Conservation (phyloP, 2,888 invertebrate species). For the Pandemis cinnamomeana region DNA sequence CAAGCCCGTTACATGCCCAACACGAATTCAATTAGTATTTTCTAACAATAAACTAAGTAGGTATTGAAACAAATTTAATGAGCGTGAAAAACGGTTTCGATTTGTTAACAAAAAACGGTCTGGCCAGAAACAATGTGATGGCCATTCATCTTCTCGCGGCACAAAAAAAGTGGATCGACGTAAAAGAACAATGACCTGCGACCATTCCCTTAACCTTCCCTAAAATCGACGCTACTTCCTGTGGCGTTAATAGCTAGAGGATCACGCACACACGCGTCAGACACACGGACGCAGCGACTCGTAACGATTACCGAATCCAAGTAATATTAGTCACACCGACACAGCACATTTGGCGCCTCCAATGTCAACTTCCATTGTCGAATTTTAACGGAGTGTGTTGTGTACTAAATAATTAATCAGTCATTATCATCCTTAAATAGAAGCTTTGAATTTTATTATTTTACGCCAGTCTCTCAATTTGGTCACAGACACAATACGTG, state of each 20-base stretch:
- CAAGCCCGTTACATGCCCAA: background rate
- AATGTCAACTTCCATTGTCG: constrained; percentile 6
- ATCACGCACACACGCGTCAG: constrained; percentile 60
- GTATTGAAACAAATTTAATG: constrained; percentile 19
- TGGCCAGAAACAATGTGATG: constrained; percentile 60
- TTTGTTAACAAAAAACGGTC: constrained; percentile 57
- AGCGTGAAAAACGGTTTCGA: constrained; percentile 29
- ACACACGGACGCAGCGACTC: constrained; percentile 41
- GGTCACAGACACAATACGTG: constrained; percentile 10
- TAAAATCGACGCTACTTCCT: constrained; percentile 81
- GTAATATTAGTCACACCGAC: constrained; percentile 23
- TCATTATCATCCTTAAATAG: constrained; percentile 11
- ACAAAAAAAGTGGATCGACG: constrained; percentile 68
- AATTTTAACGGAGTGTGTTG: constrained; percentile 5
- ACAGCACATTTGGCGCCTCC: constrained; percentile 17
- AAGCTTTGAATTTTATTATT: constrained; percentile 14
- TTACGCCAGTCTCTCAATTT: constrained; percentile 10
- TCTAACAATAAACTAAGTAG: constrained; percentile 11
- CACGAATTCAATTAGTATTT: constrained; percentile 13
- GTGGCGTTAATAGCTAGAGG: constrained; percentile 67
- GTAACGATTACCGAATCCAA: constrained; percentile 20
- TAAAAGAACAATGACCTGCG: constrained; percentile 81
- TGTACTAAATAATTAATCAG: constrained; percentile 27
- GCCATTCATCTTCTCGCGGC: constrained; percentile 69
- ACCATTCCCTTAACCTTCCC: constrained; percentile 77